Percentiles rank a stretch among this genome's conserved stretches.
Evolutionary conservation across 2,888 invertebrate species (phyloP).

Genomic region (Rotaria macrura): DNA sequence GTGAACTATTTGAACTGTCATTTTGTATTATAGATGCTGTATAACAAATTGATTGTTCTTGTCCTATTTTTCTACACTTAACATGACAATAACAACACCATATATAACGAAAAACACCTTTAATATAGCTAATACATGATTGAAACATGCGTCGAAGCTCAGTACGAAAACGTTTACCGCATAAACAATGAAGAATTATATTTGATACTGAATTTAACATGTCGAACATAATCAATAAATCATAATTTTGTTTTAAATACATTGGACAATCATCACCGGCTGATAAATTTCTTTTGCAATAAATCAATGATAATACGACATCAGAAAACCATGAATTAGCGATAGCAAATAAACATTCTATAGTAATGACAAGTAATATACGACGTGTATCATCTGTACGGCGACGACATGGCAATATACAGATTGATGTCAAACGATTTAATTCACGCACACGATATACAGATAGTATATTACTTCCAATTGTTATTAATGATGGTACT

Average conservation of each 20-base stretch:
- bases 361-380: neutral
- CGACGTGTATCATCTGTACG: slow-evolving; percentile 10
- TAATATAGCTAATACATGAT: neutral
- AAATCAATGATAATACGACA: neutral
- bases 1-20: neutral
- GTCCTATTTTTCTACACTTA: neutral
- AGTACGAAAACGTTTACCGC: neutral
- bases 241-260: neutral
- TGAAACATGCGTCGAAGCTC: neutral
- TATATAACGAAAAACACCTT: neutral
- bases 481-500: neutral
- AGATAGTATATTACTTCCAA: neutral
- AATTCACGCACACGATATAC: neutral
- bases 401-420: neutral
- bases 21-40: neutral
- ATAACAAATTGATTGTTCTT: neutral
- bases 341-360: slow-evolving; percentile 1
- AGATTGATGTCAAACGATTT: neutral
- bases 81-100: neutral
- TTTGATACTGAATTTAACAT: neutral
- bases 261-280: neutral
- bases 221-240: neutral
- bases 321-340: neutral
- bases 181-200: slow-evolving; percentile 13
- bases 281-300: neutral